Evolutionary conservation across 2,888 invertebrate species (phyloP), one percentile per base, ranked within the genome.

Genomic region (Clusia tigrina): DNA sequence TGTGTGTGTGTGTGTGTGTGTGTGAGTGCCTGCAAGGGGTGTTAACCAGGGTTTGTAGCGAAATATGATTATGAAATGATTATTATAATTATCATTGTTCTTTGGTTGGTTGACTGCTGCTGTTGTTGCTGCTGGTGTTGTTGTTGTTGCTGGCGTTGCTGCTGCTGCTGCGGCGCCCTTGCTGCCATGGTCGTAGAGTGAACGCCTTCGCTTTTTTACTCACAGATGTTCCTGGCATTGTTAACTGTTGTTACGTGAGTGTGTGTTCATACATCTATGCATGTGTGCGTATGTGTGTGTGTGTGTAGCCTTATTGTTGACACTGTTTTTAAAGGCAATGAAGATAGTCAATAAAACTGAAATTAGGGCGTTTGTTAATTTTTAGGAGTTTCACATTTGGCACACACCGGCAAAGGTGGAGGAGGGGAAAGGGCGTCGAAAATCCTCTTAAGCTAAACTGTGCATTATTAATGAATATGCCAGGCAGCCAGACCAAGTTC

Each of bases 1-100:
- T 17, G 24, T 38, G 26, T n/a, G 3, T 51, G 52, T 42, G 12
- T 6, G n/a, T 3, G 3, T n/a, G 42, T 5, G 15, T 15, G 42
- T 15, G 12, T 42, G 9, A 42, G 23, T 38, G 58, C 24, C n/a
- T 51, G 23, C 37, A 52, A 46, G 58, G 66, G 54, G 61, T 57
- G 62, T 58, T 58, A 60, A 64, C 62, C 62, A 67, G 66, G 65
- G 67, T 69, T 48, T 72, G 68, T 62, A 69, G 68, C 71, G 69
- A 77, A 78, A 76, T 78, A 78, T 79, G 79, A 77, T 79, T 79
- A 78, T 78, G 77, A 78, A 80, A 80, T 78, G 74, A 79, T 79
- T 77, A 78, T 79, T 72, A 78, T 78, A 77, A 79, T 78, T 78
- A 79, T 76, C 71, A 74, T 73, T 72, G n/a, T n/a, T n/a, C n/a